Evolutionary conservation across 2,888 invertebrate species (phyloP), one percentile per base, ranked within the genome.

Genomic region (Zygogramma bicolorata): DNA sequence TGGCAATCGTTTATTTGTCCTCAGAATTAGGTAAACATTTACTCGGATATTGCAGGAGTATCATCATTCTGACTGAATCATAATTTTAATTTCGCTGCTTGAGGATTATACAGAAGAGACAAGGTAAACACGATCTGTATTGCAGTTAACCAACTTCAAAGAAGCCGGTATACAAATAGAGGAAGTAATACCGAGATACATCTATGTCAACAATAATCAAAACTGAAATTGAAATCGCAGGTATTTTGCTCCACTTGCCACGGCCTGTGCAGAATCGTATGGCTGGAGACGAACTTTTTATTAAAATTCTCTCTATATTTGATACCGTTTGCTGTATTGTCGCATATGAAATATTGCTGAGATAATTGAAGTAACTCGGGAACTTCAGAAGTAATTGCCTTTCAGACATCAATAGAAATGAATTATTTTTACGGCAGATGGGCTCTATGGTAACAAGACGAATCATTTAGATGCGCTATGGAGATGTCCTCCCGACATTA

Each of bases 201-300:
- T 82, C 83, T 84, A 80, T 83, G 85, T 85, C 83, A 85, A 85
- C 84, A 85, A 86, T 84, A 85, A 85, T 85, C 84, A 84, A 79
- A 84, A 83, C 81, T 81, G 80, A 81, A 83, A 85, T 84, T 85
- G 84, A 82, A 85, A 85, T 81, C 81, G 81, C 82, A 82, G 81
- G 82, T 82, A 82, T 80, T 81, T 80, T 79, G 78, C 72, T 78
- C 67, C 60, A 62, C 59, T 34, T 68, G 60, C 46, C 46, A 65
- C 38, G 71, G 25, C 53, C n/a, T 61, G 40, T 13, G 13, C 25
- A 53, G 27, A 53, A 13, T n/a, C 27, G 6, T 3, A 27, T n/a
- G n/a, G n/a, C 25, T n/a, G 18, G 8, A 46, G 46, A 46, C 20
- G 46, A 46, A 20, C 10, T 27, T 53, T 53, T 53, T 53, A 53